Percentiles rank a stretch among this genome's conserved stretches.
Conservation (phyloP, 2,113 vertebrate species). For the Albula goreensis region DNA sequence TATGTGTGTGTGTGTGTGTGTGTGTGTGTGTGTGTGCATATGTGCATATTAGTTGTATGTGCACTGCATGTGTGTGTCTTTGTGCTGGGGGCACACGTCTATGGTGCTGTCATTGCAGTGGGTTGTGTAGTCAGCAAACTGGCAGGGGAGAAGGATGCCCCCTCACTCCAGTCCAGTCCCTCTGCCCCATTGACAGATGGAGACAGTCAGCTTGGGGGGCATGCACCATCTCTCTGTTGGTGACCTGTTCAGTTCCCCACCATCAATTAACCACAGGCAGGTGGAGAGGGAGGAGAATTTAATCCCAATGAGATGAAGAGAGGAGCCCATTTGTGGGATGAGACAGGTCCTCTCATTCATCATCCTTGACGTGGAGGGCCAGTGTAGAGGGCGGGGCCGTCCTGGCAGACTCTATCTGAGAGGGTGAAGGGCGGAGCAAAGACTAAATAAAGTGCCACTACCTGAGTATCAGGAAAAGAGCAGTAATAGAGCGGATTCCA, state of each 20-base stretch:
- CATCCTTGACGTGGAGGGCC: slow-evolving; percentile 25
- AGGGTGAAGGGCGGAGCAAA: slow-evolving; percentile 36
- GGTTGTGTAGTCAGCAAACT: slow-evolving; percentile 6
- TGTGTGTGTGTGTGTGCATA: not conserved
- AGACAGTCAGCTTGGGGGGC: not conserved
- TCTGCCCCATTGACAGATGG: slow-evolving; percentile 44
- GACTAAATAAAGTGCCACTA: not conserved
- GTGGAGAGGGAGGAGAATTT: slow-evolving; percentile 9
- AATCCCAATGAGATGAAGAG: slow-evolving; percentile 13
- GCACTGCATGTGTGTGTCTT: not conserved
- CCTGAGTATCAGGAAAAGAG: not conserved
- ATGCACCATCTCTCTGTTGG: not conserved
- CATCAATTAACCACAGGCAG: slow-evolving; percentile 26
- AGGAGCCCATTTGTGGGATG: slow-evolving; percentile 30
- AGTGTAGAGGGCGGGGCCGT: not conserved
- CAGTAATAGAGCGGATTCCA: not conserved
- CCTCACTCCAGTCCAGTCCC: not conserved
- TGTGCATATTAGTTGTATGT: not conserved
- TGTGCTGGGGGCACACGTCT: not conserved
- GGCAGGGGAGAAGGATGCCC: slow-evolving; percentile 3
- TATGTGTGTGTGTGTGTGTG: slow-evolving; percentile 11
- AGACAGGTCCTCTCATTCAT: slow-evolving; percentile 35
- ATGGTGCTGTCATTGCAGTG: not conserved
- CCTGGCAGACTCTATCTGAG: slow-evolving; percentile 22
- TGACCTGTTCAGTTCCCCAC: not conserved